Base-by-base conservation (phyloP, 2,113 vertebrate species). In the Anarrhichthys ocellatus region DNA sequence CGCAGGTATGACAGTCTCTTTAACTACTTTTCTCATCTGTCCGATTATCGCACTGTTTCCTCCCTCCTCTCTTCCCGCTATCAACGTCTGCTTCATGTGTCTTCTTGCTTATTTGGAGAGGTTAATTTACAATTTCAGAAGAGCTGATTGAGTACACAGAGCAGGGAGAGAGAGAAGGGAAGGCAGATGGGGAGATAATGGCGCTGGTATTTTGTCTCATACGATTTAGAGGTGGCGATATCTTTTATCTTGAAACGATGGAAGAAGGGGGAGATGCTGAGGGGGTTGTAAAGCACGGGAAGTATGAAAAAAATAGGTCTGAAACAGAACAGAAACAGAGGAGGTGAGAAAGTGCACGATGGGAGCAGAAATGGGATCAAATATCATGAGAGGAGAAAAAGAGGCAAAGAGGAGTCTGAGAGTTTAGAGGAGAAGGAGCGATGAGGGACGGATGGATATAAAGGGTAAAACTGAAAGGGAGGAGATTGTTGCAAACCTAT, bases 151-250 rank as follows among this genome's bases (percentile, higher is more conserved):
- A 73, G 44, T 24, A 40, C 61, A 69, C 56, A n/a, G 10, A 38
- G 29, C 29, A 29, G 36, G 40, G 50, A 27, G 27, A n/a, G 52
- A 5, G 52, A 38, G 34, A 50, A 38, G 76, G 63, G 52, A 40
- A 76, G 86, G 81, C 88, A 89, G 91, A 92, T 93, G 85, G 85
- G 78, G 81, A 90, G 92, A 94, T 94, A 93, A 94, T 94, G 93
- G 91, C 92, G 89, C 86, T 91, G 82, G 71, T 87, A 82, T 87
- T 87, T 87, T 87, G 72, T 80, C 87, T 66, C 69, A 52, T 84
- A 87, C 73, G 87, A 72, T 83, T 84, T 78, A 76, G 76, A 85
- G 73, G 79, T 40, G 80, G 76, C 87, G 89, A 87, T 89, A 82
- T 72, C 62, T 82, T 65, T 73, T 83, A 71, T 79, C 65, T 78